These are phyloP conservation scores for Pterophyllum scalare DNA, from an alignment of 2,113 vertebrate species.

Conservation along the genomic window DNA sequence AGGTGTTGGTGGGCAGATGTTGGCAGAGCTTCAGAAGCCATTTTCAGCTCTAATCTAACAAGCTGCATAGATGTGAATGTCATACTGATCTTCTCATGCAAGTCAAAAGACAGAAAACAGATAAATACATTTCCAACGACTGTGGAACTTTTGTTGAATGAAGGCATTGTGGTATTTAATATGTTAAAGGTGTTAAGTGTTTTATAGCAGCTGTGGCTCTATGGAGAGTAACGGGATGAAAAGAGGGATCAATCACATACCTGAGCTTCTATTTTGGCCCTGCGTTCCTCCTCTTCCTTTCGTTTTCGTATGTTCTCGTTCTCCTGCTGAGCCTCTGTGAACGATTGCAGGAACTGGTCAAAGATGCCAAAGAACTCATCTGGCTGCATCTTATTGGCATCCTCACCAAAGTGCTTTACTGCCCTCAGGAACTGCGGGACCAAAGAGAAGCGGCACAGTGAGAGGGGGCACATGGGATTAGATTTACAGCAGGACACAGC, in stretches of 20 bases:
- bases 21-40: not conserved
- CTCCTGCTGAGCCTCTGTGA: conserved; percentile 94
- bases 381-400: conserved; percentile 92
- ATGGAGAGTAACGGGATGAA: not conserved
- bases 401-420: conserved; percentile 96
- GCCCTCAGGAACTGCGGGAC: conserved; percentile 88
- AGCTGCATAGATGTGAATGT: not conserved
- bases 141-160: not conserved
- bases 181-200: not conserved
- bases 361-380: conserved; percentile 99
- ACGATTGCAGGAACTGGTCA: conserved; percentile 96
- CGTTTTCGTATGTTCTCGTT: conserved; percentile 96
- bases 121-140: not conserved
- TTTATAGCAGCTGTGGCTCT: not conserved
- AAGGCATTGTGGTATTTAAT: not conserved
- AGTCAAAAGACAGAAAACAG: conserved; percentile 5
- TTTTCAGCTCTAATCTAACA: not conserved
- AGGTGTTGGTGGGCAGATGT: not conserved
- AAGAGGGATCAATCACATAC: conserved; percentile 63
- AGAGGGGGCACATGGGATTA: conserved; percentile 30
- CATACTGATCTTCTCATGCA: not conserved
- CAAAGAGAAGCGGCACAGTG: conserved; percentile 31
- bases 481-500: conserved; percentile 58
- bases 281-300: conserved; percentile 97
- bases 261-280: conserved; percentile 95